Base-by-base conservation (phyloP, 2,888 invertebrate species). In the Noctua comes region DNA sequence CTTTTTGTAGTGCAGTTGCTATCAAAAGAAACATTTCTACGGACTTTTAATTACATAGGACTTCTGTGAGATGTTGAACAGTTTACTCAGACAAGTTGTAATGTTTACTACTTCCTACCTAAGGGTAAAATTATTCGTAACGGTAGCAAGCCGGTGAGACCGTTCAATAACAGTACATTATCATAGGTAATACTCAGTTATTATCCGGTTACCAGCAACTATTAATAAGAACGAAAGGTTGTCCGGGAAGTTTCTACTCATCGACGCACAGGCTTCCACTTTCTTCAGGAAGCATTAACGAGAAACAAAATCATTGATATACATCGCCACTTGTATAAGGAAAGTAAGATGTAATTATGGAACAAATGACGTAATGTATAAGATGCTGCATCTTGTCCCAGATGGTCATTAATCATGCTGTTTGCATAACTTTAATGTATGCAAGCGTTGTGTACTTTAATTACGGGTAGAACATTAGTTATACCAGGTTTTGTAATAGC, bases 231-330 rank as follows among this genome's bases (percentile, higher is more conserved):
- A 89, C 82, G 80, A 83, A 79, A 85, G 64, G 82, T 76, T 76
- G 80, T 73, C 57, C 62, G 76, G 78, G 77, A 82, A 88, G 86
- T 91, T 91, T 91, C 89, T 87, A 79, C 79, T 83, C 82, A 83
- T 88, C 75, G 84, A 77, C 77, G 72, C 76, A 70, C 77, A 86
- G 80, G 74, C 73, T 77, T 78, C 86, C 78, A 86, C 92, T 93
- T 93, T 94, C 93, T 88, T 91, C 89, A 90, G 90, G 91, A 93
- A 92, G 84, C 77, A 69, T 75, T 79, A 79, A 82, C 69, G 27
- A 82, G 24, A 68, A 70, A 76, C 70, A 73, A 73, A 62, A 66
- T 46, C 31, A 18, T 10, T 36, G 54, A 73, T 77, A 73, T 80
- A 51, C 62, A 78, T 76, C 54, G 69, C 46, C 27, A 64, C 46